Evolutionary conservation across 2,888 invertebrate species (phyloP).

Genomic region (Endomychus coccineus): DNA sequence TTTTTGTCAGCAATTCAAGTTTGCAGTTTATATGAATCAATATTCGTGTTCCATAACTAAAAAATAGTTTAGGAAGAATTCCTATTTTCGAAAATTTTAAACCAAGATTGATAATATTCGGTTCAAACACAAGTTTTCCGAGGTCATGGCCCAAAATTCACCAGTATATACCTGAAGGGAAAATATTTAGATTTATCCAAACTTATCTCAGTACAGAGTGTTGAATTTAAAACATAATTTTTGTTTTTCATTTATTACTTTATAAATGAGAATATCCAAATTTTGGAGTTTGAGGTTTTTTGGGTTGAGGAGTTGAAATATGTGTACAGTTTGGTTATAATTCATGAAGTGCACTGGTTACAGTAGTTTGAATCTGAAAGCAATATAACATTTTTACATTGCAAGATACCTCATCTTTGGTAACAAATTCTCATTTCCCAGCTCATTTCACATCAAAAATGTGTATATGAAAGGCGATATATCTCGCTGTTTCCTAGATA

Average conservation of each 20-base stretch:
- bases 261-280: background rate
- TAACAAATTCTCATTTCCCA: background rate
- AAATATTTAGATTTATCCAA: background rate
- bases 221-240: background rate
- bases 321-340: too few species aligned
- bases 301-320: background rate
- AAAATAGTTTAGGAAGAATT: too few species aligned
- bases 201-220: constrained; percentile 1
- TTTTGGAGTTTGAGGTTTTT: background rate
- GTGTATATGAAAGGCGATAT: background rate
- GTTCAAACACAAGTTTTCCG: background rate
- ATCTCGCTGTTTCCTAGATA: background rate
- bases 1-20: too few species aligned
- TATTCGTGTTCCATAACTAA: too few species aligned
- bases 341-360: background rate
- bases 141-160: background rate
- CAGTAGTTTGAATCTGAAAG: background rate
- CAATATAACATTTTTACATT: constrained; percentile 1
- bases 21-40: too few species aligned
- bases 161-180: too few species aligned
- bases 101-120: too few species aligned
- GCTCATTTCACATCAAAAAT: background rate
- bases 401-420: constrained; percentile 1
- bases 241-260: background rate
- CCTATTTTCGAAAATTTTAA: too few species aligned